Evolutionary conservation across 2,113 vertebrate species (phyloP).

Genomic region (Cololabis saira): DNA sequence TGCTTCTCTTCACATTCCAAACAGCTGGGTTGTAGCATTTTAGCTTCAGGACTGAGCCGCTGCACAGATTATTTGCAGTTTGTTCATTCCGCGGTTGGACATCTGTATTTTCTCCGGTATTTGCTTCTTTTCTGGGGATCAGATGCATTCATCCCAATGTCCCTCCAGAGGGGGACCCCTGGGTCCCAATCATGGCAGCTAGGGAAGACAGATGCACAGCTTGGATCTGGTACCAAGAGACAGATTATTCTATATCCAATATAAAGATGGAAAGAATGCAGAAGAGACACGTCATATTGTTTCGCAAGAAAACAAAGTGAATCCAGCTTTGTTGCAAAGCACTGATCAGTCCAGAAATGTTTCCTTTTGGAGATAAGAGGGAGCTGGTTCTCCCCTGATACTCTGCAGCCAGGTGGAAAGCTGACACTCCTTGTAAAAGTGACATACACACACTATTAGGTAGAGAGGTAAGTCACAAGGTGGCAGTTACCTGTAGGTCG

Average conservation of each 20-base stretch:
- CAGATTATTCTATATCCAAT: neutral
- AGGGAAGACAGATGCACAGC: slow-evolving; percentile 1
- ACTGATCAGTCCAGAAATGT: neutral
- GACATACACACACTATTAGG: slow-evolving; percentile 17
- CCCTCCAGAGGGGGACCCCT: neutral
- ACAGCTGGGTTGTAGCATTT: slow-evolving; percentile 15
- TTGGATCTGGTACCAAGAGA: slow-evolving; percentile 4
- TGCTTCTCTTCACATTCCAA: slow-evolving; percentile 23
- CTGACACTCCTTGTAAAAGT: slow-evolving; percentile 34
- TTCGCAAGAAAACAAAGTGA: neutral
- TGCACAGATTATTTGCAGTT: neutral
- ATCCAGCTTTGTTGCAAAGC: neutral
- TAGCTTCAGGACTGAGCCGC: neutral
- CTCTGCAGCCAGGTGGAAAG: slow-evolving; percentile 49
- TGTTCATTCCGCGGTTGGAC: neutral
- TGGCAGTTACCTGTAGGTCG: slow-evolving; percentile 17
- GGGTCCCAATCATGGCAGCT: slow-evolving; percentile 5
- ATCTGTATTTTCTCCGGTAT: neutral
- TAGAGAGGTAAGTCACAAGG: slow-evolving; percentile 38
- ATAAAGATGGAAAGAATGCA: too few relatives aligned
- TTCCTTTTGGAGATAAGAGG: neutral
- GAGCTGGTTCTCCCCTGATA: slow-evolving; percentile 34
- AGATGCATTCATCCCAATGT: slow-evolving; percentile 18
- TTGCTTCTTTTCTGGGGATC: slow-evolving; percentile 46
- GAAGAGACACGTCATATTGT: neutral